Evolutionary conservation across 1,140 invertebrate species (phyloP), one percentile per base, ranked within the genome.

Genomic region (Geopemphigus sp.): DNA sequence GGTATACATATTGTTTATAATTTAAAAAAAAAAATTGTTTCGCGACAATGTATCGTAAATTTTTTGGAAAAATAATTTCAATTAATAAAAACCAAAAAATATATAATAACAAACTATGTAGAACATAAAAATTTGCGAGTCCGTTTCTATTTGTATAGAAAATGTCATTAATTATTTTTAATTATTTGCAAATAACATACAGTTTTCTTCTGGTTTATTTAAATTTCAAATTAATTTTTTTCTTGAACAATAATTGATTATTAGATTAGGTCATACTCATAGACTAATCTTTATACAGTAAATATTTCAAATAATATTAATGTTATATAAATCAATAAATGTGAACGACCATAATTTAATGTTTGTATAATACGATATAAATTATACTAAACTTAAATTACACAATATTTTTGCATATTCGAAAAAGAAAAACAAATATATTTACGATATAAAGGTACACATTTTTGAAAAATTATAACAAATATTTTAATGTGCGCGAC

Each of bases 391-490:
- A 64, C 11, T 66, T 66, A 45, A n/a, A 39, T 45, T 45, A 5
- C 39, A 66, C 22, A 45, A 68, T 14, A 68, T 22, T 68, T 47
- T 24, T 47, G 32, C 24, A 66, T 39, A 15, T 68, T 6, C 45
- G 15, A n/a, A n/a, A n/a, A n/a, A n/a, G n/a, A n/a, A 68, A n/a
- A 26, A 68, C 17, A 50, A 1, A 50, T 50, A 10, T 14, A 68
- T 15, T 68, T 47, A 68, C 17, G 6, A 68, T 68, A 68, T 1
- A 17, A 47, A 50, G 45, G 45, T 68, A 68, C 5, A 68, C 17
- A 54, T 54, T 54, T 45, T 72, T 17, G 6, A 70, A 72, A 70
- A 54, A 72, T 54, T 50, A 54, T 26, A 72, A 72, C 68, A 53
- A 53, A 53, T 72, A 53, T 26, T 53, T 70, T 50, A 29, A 17